A percentile compares a stretch with the other conserved stretches of the same genome.
These are phyloP conservation scores for Myotis brandtii DNA, from an alignment of 2,113 vertebrate species.

Conservation along the genomic window DNA sequence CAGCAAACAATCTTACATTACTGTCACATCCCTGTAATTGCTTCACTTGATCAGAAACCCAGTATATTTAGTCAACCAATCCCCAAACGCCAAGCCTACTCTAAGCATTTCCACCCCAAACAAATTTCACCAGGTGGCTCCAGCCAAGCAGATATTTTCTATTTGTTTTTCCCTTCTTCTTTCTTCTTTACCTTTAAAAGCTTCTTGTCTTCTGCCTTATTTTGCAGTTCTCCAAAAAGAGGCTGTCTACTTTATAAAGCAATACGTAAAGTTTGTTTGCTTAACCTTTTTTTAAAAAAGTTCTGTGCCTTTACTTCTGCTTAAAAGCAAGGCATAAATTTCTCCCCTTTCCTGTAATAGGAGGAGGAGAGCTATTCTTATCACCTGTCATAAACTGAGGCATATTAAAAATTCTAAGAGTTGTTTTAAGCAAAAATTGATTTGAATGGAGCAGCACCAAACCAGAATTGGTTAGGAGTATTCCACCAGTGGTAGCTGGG, in stretches of 20 bases:
- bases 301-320: background rate
- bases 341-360: background rate
- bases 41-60: background rate
- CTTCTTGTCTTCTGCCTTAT: background rate
- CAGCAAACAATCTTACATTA: background rate
- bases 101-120: background rate
- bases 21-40: background rate
- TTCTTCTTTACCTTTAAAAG: background rate
- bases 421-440: background rate
- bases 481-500: background rate
- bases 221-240: background rate
- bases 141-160: background rate
- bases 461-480: background rate
- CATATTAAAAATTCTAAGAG: background rate
- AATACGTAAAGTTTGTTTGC: background rate
- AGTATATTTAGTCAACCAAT: background rate
- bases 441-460: background rate
- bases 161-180: background rate
- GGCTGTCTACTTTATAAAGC: background rate
- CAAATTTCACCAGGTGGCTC: background rate
- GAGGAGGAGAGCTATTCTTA: background rate
- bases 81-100: background rate
- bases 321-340: background rate
- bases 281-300: background rate
- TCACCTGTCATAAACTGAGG: background rate